Evolutionary conservation across 23 tunicate species (phyloP), one percentile per base, ranked within the genome.

Genomic region (Corella eumyota): DNA sequence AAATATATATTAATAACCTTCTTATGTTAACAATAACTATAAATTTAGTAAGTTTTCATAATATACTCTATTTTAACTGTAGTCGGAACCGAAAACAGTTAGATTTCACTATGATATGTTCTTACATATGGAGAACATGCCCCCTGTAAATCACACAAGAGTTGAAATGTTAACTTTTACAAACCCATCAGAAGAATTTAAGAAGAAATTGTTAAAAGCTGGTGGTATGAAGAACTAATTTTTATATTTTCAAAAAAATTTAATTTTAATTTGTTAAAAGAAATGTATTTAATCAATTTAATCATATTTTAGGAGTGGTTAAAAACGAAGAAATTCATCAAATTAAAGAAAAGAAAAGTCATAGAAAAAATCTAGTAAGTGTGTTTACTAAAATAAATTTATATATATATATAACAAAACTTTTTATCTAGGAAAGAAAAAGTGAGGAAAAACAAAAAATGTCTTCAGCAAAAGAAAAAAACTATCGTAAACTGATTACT

Each of bases 61-160:
- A 40, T 15, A 40, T 40, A 40, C 15, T 11, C 15, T n/a, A n/a
- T n/a, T n/a, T 11, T 9, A 40, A 40, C 6, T 49, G 40, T 49
- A 75, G 82, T 66, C 82, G 13, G 94, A 75, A 26, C 94, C 94
- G 0, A 84, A 75, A 70, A 38, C 61, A 1, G 94, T 84, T 3
- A 60, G 77, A 45, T 84, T 84, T 48, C 77, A 69, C 20, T 84
- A 84, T 38, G 81, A 84, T 53, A 50, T 84, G 62, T 84, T 84
- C 34, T 53, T 84, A 38, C 83, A 75, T 73, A 75, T 48, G 36
- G 94, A 84, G 28, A 67, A 72, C 31, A 84, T 84, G 94, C 94
- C 94, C 1, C 94, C 94, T 3, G 94, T 84, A 1, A 84, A 84
- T 69, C 94, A 84, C 64, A 84, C 82, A 17, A 49, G 94, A 24